Evolutionary conservation across 2,797 vertebrate genomes (phyloP).

Genomic region (Danio choprae): DNA sequence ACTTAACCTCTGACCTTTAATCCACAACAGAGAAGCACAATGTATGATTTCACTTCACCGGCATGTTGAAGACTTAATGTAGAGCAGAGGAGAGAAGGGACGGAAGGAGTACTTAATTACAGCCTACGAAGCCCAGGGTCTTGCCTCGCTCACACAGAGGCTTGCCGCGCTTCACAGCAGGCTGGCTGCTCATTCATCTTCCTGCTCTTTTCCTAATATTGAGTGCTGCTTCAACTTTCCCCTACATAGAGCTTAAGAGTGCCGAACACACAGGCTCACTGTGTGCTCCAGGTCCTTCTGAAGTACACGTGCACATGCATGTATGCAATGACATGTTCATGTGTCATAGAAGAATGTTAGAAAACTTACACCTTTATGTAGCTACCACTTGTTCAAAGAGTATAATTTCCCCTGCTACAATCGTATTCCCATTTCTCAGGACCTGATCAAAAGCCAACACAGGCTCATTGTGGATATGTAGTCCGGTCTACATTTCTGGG

Average conservation of each 20-base stretch:
- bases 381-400: background rate
- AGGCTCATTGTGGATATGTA: no score
- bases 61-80: constrained; percentile 12
- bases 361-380: background rate
- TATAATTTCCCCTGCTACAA: background rate
- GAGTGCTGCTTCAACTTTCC: constrained; percentile 33
- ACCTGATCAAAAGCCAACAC: no score
- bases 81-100: background rate
- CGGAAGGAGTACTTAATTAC: constrained; percentile 29
- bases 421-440: no score
- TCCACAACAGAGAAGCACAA: constrained; percentile 27
- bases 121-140: constrained; percentile 52
- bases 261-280: background rate
- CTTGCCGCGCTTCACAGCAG: constrained; percentile 53
- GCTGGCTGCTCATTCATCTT: constrained; percentile 36
- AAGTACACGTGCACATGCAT: background rate
- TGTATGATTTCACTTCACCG: constrained; percentile 16
- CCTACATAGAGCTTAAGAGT: constrained; percentile 30
- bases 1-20: constrained; percentile 50
- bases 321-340: constrained; percentile 31
- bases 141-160: constrained; percentile 26
- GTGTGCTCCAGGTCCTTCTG: background rate
- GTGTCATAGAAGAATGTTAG: background rate
- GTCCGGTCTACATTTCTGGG: no score
- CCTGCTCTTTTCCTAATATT: background rate